These are phyloP conservation scores for Drosophila triauraria DNA, from an alignment of 1,140 invertebrate genomes.

Conservation along the genomic window DNA sequence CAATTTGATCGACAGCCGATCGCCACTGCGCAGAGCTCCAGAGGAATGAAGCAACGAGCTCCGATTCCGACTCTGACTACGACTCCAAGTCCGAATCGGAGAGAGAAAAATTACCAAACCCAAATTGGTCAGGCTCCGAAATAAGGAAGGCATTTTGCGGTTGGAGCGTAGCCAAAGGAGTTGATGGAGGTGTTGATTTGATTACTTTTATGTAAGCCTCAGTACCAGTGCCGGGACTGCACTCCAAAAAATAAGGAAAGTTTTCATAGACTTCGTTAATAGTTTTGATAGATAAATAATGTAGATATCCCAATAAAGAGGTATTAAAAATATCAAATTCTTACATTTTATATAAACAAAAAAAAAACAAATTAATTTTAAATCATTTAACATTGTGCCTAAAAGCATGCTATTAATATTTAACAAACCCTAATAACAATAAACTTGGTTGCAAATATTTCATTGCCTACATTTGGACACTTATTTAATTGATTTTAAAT, in stretches of 20 bases:
- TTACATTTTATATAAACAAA: too few species aligned
- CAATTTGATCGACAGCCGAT: constrained; percentile 83
- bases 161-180: constrained; percentile 66
- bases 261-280: too few species aligned
- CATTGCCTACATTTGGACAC: not conserved
- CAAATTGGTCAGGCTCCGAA: constrained; percentile 64
- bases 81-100: constrained; percentile 1
- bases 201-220: constrained; percentile 84
- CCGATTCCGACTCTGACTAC: not conserved
- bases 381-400: too few species aligned
- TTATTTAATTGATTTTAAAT: not conserved
- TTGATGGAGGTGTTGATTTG: constrained; percentile 85
- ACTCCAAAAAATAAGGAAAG: too few species aligned
- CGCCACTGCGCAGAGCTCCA: constrained; percentile 59
- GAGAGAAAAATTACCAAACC: constrained; percentile 61
- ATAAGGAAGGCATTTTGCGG: constrained; percentile 81
- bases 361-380: too few species aligned
- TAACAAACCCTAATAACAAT: too few species aligned
- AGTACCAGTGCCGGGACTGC: not conserved
- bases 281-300: too few species aligned
- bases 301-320: too few species aligned
- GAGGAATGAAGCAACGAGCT: constrained; percentile 7
- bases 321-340: too few species aligned
- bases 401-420: too few species aligned
- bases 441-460: too few species aligned